Evolutionary conservation across 2,113 vertebrate species (phyloP), one percentile per base, ranked within the genome.

Genomic region (Zosterops hypoxanthus): DNA sequence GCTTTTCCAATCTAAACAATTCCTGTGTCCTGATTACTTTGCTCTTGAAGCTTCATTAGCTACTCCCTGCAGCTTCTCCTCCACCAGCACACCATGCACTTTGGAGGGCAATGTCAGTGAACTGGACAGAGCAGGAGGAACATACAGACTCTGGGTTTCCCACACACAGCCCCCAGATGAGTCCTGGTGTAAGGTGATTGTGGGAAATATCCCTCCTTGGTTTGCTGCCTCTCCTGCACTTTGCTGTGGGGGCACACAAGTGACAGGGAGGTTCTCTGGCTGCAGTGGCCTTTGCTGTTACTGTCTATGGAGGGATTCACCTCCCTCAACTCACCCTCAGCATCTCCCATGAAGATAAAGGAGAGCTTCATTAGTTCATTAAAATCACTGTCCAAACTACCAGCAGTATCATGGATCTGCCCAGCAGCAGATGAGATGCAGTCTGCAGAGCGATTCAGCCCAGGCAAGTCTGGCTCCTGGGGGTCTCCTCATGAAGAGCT

Each of bases 381-480:
- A 12, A 46, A 80, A 39, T 47, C 52, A 8, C 21, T 29, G 15
- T 53, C 41, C 21, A 12, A 36, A 20, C 26, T 20, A 11, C 33
- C 63, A 39, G 33, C 41, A 56, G 6, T 16, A 11, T 10, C 6
- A 25, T 10, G 26, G 59, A n/a, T 33, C 29, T 34, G 14, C 59
- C 23, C 47, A 63, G 47, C 75, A 52, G 59, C 3, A 61, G 29
- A 11, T 7, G 57, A 78, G 47, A 18, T 12, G 36, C 21, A 15
- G 5, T 9, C 36, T 77, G 63, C 50, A 59, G 36, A 39, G 34
- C 1, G 0, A 10, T 26, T 2, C 31, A n/a, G 19, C 60, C 44
- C 3, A 0, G 28, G 14, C n/a, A 34, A 3, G 6, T 7, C 18
- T 33, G 52, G 25, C 41, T 36, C 8, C 14, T 21, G 33, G 26